Evolutionary conservation across 1,140 invertebrate species (phyloP).

Genomic region (Helicorthomorpha holstii): DNA sequence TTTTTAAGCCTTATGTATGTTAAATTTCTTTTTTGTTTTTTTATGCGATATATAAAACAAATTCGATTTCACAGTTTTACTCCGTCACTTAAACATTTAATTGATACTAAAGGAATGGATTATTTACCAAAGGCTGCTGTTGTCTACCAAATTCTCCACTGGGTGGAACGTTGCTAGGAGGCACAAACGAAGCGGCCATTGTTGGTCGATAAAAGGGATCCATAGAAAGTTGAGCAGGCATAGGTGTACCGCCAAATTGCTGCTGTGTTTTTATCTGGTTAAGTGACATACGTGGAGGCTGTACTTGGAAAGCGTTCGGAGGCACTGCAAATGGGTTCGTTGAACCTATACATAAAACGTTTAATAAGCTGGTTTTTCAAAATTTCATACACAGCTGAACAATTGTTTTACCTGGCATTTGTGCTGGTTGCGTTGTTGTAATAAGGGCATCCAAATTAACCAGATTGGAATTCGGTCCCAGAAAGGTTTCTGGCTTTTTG

Average conservation of each 20-base stretch:
- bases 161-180: no score
- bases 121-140: neutral
- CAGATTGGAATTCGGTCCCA: slow-evolving; percentile 81
- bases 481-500: slow-evolving; percentile 79
- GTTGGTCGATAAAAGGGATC: neutral
- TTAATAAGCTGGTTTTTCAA: neutral
- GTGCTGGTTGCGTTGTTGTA: slow-evolving; percentile 27
- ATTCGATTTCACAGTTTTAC: no score
- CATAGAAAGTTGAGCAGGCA: neutral
- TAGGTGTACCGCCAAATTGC: neutral
- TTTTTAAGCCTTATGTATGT: no score
- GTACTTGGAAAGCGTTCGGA: neutral
- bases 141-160: neutral
- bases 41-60: no score
- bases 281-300: neutral
- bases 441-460: slow-evolving; percentile 92
- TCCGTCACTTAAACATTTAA: no score
- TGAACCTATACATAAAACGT: neutral
- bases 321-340: neutral
- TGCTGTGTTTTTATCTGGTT: neutral
- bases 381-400: neutral
- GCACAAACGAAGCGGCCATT: neutral
- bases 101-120: slow-evolving; percentile 2
- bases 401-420: neutral
- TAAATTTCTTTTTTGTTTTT: no score